Evolutionary conservation across 2,888 invertebrate species (phyloP).

Genomic region (Mythimna albipuncta): DNA sequence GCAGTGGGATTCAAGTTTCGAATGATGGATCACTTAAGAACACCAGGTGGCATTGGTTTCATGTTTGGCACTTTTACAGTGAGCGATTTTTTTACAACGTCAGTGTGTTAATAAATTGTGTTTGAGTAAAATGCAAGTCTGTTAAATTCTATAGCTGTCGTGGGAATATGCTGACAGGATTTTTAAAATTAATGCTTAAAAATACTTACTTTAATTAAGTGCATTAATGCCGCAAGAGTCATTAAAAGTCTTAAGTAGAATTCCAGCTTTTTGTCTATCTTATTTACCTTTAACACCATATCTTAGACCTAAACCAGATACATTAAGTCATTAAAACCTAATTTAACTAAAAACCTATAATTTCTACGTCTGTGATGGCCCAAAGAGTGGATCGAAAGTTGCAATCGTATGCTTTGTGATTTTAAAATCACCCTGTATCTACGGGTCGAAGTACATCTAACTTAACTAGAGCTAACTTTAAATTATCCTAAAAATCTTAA

Average conservation of each 20-base stretch:
- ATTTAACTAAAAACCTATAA: constrained; percentile 9
- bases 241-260: constrained; percentile 40
- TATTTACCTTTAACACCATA: neutral
- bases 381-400: constrained; percentile 12
- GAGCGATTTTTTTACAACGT: neutral
- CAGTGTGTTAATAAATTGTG: neutral
- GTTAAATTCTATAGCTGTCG: neutral
- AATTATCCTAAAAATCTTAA: neutral
- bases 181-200: constrained; percentile 14
- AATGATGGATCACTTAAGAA: neutral
- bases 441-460: neutral
- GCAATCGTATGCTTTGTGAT: constrained; percentile 7
- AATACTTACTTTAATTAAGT: constrained; percentile 66
- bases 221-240: constrained; percentile 67
- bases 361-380: constrained; percentile 11
- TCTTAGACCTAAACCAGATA: constrained; percentile 12
- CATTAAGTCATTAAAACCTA: neutral
- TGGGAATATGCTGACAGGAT: constrained; percentile 32
- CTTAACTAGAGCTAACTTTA: neutral
- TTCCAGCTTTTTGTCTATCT: constrained; percentile 21
- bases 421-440: constrained; percentile 8
- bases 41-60: constrained; percentile 7
- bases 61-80: constrained; percentile 45
- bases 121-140: neutral
- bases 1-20: constrained; percentile 3